Evolutionary conservation across 2,797 vertebrate genomes (phyloP).

Genomic region (Sphenodon punctatus): DNA sequence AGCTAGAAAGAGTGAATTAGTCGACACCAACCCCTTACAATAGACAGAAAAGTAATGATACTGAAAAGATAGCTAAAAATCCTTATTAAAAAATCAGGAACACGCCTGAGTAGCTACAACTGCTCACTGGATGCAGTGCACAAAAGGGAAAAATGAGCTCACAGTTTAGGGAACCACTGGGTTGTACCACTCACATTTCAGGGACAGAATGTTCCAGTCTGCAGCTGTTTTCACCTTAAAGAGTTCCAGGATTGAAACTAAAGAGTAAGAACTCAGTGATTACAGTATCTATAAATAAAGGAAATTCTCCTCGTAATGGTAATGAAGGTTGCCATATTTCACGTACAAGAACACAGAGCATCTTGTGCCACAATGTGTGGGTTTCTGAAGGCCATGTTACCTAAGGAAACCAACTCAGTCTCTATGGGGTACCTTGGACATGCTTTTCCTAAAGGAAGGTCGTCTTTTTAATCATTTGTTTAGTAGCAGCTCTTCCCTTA

Average conservation of each 20-base stretch:
- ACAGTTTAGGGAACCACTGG: not conserved
- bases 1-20: not conserved
- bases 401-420: not conserved
- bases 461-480: not conserved
- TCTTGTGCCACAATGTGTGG: not conserved
- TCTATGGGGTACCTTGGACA: not conserved
- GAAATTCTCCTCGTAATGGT: not conserved
- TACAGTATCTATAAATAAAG: not conserved
- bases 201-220: not conserved
- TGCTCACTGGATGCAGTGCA: not conserved
- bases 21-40: not conserved
- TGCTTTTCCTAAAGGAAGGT: not conserved
- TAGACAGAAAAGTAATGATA: not conserved
- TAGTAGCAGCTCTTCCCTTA: not conserved
- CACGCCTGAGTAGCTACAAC: not conserved
- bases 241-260: no score
- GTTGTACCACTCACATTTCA: not conserved
- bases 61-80: not conserved
- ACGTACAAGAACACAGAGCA: not conserved
- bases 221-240: not conserved
- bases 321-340: not conserved
- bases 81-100: not conserved
- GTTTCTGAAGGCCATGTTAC: not conserved
- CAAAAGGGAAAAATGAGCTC: not conserved
- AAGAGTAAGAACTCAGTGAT: no score